phyloP scores from a whole-genome alignment of 2,888 invertebrate genomes.

The Oligia latruncula region DNA sequence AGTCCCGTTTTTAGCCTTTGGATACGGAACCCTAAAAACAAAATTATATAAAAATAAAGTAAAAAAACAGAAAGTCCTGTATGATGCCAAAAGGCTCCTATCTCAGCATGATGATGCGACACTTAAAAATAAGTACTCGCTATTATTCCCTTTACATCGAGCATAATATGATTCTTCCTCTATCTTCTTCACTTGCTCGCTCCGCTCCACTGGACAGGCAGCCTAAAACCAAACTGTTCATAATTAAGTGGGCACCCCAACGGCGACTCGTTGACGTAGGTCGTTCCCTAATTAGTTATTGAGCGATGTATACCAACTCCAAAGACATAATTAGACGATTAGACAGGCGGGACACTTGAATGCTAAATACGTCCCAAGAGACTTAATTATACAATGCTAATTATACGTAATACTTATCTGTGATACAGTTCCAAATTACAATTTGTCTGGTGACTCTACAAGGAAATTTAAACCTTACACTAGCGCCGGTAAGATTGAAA shows the following conservation, averaged over 20 bases:
- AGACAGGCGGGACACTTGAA: conserved; percentile 51
- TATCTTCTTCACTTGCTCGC: not conserved
- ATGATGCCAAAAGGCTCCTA: not conserved
- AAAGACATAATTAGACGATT: conserved; percentile 56
- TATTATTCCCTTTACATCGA: not conserved
- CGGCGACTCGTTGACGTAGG: conserved; percentile 47
- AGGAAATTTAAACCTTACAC: conserved; percentile 15
- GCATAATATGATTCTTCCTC: not conserved
- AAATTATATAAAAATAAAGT: not conserved
- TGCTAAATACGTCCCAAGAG: conserved; percentile 52
- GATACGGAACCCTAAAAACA: too few relatives aligned
- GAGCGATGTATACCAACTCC: conserved; percentile 34
- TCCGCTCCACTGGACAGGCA: not conserved
- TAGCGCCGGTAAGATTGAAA: not conserved
- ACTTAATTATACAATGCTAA: conserved; percentile 61
- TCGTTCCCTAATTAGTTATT: conserved; percentile 50
- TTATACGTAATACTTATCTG: conserved; percentile 62
- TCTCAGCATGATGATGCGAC: not conserved
- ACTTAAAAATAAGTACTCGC: not conserved
- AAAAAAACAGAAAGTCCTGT: not conserved
- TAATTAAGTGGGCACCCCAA: conserved; percentile 38
- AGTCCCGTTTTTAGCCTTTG: too few relatives aligned
- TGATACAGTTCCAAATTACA: conserved; percentile 58
- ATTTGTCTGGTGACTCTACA: conserved; percentile 15
- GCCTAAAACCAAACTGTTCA: conserved; percentile 36